These are phyloP conservation scores for Lutjanus erythropterus DNA, from an alignment of 2,113 vertebrate genomes.

Conservation along the genomic window DNA sequence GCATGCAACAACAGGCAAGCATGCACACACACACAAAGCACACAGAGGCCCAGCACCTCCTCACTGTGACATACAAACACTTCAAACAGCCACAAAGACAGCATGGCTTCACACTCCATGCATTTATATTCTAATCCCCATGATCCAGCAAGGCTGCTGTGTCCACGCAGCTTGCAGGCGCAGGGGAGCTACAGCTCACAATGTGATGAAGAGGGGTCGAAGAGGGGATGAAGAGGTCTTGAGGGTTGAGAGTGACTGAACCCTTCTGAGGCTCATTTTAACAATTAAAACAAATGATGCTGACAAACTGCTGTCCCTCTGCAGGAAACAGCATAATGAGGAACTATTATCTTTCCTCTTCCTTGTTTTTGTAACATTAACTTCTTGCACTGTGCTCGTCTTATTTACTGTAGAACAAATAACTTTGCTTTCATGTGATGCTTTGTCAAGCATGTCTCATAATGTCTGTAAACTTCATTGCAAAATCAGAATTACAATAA, in stretches of 20 bases:
- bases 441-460: slow-evolving; percentile 41
- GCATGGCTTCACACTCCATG: background rate
- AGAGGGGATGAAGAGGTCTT: slow-evolving; percentile 26
- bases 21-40: slow-evolving; percentile 8
- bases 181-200: slow-evolving; percentile 6
- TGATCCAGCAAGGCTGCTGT: background rate
- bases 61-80: slow-evolving; percentile 36
- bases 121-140: slow-evolving; percentile 33
- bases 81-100: slow-evolving; percentile 22
- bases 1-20: slow-evolving; percentile 15
- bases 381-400: slow-evolving; percentile 3
- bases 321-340: slow-evolving; percentile 14
- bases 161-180: background rate
- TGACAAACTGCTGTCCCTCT: background rate
- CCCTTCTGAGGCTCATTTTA: slow-evolving; percentile 12
- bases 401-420: slow-evolving; percentile 27
- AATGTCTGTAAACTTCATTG: slow-evolving; percentile 31
- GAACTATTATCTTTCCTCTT: slow-evolving; percentile 12
- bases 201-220: slow-evolving; percentile 28
- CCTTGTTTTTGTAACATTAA: slow-evolving; percentile 10
- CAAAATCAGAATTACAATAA: slow-evolving; percentile 17
- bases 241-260: slow-evolving; percentile 14
- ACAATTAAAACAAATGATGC: slow-evolving; percentile 23
- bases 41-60: background rate
- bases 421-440: slow-evolving; percentile 13